Percentiles rank a stretch among this genome's conserved stretches.
These are phyloP conservation scores for Umimayanthus chanpuru DNA, from an alignment of 92 coral and sea anemone genomes.

Conservation along the genomic window DNA sequence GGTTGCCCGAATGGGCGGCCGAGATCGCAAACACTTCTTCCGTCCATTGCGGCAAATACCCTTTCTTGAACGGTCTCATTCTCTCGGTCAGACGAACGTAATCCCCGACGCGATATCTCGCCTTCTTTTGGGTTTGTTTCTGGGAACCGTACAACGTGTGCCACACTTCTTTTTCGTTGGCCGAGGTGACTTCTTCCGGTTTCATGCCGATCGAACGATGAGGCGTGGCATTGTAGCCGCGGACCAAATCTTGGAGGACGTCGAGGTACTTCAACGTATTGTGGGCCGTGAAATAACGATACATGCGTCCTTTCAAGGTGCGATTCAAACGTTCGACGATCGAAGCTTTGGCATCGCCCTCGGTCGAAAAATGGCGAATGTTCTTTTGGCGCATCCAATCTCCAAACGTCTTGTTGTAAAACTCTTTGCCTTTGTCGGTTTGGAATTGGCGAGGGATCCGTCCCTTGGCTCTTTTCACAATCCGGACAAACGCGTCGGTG, in stretches of 20 bases:
- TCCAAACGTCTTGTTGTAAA: constrained; percentile 35
- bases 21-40: constrained; percentile 37
- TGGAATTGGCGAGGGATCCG: constrained; percentile 34
- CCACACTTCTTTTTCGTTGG: constrained; percentile 35
- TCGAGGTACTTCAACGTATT: constrained; percentile 46
- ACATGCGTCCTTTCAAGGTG: constrained; percentile 49
- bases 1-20: not conserved
- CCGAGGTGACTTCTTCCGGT: constrained; percentile 36
- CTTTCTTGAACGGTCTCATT: constrained; percentile 22
- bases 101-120: constrained; percentile 2
- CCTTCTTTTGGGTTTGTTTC: too few species aligned
- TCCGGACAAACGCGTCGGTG: constrained; percentile 16
- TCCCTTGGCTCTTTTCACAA: constrained; percentile 11
- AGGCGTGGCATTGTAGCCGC: constrained; percentile 34
- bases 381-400: not conserved
- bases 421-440: constrained; percentile 61
- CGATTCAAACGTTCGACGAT: constrained; percentile 53
- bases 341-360: constrained; percentile 35
- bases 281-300: constrained; percentile 47
- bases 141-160: not conserved
- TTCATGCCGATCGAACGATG: constrained; percentile 42
- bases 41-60: constrained; percentile 37
- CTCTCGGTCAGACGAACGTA: not conserved
- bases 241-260: constrained; percentile 38
- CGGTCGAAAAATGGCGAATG: constrained; percentile 36